A percentile compares a stretch with the other conserved stretches of the same genome.
Conservation (phyloP, 2,113 vertebrate genomes). For the Dryoscopus gambensis region DNA sequence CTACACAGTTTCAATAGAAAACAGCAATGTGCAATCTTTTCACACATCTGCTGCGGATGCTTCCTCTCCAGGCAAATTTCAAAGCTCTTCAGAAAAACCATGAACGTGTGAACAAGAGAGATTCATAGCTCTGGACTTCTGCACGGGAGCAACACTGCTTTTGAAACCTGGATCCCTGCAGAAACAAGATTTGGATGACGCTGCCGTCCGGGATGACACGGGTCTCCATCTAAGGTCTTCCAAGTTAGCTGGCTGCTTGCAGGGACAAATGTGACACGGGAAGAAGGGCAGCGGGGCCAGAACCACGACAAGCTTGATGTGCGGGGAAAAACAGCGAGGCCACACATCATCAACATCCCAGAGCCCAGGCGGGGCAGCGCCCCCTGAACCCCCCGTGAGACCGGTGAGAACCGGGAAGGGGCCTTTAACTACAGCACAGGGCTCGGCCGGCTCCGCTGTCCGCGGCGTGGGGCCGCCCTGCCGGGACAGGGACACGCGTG, state of each 20-base stretch:
- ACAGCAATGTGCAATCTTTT: not conserved
- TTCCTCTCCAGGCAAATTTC: not conserved
- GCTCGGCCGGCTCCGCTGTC: not conserved
- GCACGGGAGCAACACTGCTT: fast-evolving
- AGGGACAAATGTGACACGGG: too few relatives aligned
- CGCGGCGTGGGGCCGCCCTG: not conserved
- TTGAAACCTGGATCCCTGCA: not conserved
- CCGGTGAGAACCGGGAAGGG: not conserved
- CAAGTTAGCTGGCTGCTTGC: too few relatives aligned
- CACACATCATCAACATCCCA: fast-evolving
- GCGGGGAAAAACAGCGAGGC: fast-evolving
- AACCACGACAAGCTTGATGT: fast-evolving
- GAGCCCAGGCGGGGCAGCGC: not conserved
- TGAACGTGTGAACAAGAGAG: not conserved
- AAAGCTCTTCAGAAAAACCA: not conserved
- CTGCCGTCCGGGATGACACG: fast-evolving
- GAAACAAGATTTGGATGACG: not conserved
- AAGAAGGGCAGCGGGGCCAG: fast-evolving
- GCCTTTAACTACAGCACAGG: too few relatives aligned
- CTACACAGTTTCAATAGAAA: not conserved
- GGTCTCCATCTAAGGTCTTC: not conserved
- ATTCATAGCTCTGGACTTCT: not conserved
- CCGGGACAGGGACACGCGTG: not conserved
- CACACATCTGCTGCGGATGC: not conserved
- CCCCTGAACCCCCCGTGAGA: fast-evolving